Evolutionary conservation across 2,797 vertebrate species (phyloP), one percentile per base, ranked within the genome.

Genomic region (Orestias chungarensis): DNA sequence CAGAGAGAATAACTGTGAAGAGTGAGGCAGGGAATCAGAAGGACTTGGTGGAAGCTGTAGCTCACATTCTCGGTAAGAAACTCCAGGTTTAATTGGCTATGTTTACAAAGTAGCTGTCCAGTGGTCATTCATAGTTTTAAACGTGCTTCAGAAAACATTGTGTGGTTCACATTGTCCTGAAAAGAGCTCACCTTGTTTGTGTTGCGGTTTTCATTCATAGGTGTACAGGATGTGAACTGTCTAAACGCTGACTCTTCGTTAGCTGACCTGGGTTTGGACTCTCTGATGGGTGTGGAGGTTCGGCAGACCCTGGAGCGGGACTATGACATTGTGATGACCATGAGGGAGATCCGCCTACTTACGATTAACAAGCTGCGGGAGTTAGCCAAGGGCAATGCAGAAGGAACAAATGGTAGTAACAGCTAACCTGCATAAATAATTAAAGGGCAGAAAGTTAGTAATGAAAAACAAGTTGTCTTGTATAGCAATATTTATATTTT

Each of bases 271-370:
- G 98, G 98, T 47, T 91, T 99, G 76, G 98, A 99, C 88, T 99
- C 97, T 0, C 89, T 99, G 81, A 99, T 99, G 98, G 96, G 96
- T 0, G 98, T 99, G 59, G 98, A 99, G 88, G 96, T 99, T 66
- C 96, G 97, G 5, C 98, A 99, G 90, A 97, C 93, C 0, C 92
- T 99, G 79, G 98, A 99, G 85, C 95, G 96, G 0, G 96, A 99
- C 88, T 96, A 97, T 0, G 95, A 97, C 81, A 94, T 98, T 0
- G 86, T 95, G 69, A 95, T 99, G 95, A 86, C 95, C 10, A 97
- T 96, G 96, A 96, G 96, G 46, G 97, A 99, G 55, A 96, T 99
- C 57, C 92, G 96, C 23, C 96, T 95, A 61, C 95, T 99, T 42
- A 97, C 97, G 0, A 95, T 99, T 82, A 96, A 94, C 82, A 97